Evolutionary conservation across 2,888 invertebrate species (phyloP).

Genomic region (Sycophila texana): DNA sequence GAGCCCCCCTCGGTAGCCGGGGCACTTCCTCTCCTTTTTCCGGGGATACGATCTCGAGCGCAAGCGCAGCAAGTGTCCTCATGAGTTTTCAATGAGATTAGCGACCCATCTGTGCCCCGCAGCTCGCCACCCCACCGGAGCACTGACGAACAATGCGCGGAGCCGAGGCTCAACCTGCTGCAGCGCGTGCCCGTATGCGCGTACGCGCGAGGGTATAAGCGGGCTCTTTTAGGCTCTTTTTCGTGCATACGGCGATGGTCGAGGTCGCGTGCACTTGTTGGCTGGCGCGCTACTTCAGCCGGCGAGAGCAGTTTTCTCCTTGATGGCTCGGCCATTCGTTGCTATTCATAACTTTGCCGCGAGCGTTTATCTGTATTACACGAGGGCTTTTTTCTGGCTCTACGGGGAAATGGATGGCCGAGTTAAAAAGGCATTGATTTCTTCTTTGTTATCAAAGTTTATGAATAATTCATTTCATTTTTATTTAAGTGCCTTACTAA

Average conservation of each 20-base stretch:
- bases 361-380: constrained; percentile 25
- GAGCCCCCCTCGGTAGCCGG: constrained; percentile 19
- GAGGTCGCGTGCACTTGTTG: constrained; percentile 32
- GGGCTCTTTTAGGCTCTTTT: no score
- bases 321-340: constrained; percentile 30
- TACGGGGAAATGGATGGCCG: no score
- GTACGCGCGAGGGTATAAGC: not conserved
- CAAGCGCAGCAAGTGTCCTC: constrained; percentile 71
- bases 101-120: constrained; percentile 75
- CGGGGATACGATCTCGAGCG: constrained; percentile 16
- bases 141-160: constrained; percentile 27
- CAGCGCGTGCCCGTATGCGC: constrained; percentile 5
- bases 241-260: not conserved
- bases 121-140: not conserved
- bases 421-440: no score
- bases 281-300: not conserved
- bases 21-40: constrained; percentile 48
- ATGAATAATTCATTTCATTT: no score
- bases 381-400: not conserved
- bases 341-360: constrained; percentile 44
- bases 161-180: constrained; percentile 41
- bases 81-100: constrained; percentile 76
- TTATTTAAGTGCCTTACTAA: no score
- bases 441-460: not conserved
- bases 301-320: constrained; percentile 22